These are phyloP conservation scores for Heliconius hewitsoni DNA, from an alignment of 1,140 invertebrate species.

Conservation along the genomic window DNA sequence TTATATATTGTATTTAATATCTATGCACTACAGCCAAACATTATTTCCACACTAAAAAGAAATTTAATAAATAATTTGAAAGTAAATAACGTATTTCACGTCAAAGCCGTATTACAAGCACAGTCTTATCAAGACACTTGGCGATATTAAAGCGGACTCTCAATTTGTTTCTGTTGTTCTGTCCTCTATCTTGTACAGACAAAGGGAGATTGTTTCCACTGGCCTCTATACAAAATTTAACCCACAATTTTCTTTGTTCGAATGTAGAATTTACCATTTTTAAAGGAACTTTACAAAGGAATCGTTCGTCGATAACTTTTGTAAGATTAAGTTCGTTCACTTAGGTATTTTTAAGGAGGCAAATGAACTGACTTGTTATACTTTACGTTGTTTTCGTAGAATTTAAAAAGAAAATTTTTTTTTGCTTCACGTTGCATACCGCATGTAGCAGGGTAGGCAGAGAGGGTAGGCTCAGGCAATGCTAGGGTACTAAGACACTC, in stretches of 20 bases:
- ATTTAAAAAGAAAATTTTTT: too few relatives aligned
- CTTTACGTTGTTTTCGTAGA: background rate
- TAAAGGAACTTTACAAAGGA: background rate
- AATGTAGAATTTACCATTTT: background rate
- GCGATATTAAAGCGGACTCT: constrained; percentile 22
- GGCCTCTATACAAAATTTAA: constrained; percentile 15
- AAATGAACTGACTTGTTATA: background rate
- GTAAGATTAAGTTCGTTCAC: background rate
- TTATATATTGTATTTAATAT: too few relatives aligned
- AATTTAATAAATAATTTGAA: background rate
- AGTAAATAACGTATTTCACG: background rate
- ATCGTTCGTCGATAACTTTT: constrained; percentile 7
- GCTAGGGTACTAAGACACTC: too few relatives aligned
- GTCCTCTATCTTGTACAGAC: constrained; percentile 17
- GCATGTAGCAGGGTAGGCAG: too few relatives aligned
- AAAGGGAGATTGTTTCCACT: constrained; percentile 10
- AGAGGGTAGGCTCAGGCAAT: too few relatives aligned
- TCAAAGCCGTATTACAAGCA: constrained; percentile 1
- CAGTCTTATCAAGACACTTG: constrained; percentile 3
- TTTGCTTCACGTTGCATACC: too few relatives aligned
- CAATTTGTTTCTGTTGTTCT: constrained; percentile 22
- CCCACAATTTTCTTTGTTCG: background rate
- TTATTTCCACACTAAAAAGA: too few relatives aligned
- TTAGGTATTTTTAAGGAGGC: background rate
- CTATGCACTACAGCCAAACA: too few relatives aligned